Evolutionary conservation across 2,113 vertebrate species (phyloP), one percentile per base, ranked within the genome.

Genomic region (Nymphicus hollandicus): DNA sequence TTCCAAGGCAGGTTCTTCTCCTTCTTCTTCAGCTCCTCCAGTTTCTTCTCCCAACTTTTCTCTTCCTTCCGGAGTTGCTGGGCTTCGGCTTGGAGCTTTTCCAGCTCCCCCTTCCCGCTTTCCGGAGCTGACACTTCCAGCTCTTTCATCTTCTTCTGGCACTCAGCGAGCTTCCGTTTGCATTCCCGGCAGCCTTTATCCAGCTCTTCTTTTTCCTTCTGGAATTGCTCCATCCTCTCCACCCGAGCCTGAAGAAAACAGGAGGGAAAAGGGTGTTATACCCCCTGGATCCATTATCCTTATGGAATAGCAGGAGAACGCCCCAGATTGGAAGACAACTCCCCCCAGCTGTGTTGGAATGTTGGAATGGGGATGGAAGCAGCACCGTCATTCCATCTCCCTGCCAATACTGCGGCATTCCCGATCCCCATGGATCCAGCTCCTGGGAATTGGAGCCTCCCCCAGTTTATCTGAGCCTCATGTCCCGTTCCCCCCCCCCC

Each of bases 1-100:
- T 99, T 99, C 99, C 99, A 99, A 6, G 99, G 98, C 97, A 98
- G 97, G 84, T 96, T 99, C 96, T 98, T 99, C 94, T 98, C 98
- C 86, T 99, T 98, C 63, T 96, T 97, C 31, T 89, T 84, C 88
- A 99, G 86, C 63, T 98, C 98, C 6, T 98, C 98, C 16, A 98
- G 12, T 80, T 98, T 98, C 81, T 97, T 98, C 87, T 98, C 97
- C 95, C 98, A 99, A 1, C 55, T 88, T 8, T 95, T 97, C 85
- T 99, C 98, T 66, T 99, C 98, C 33, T 96, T 98, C 13, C 89
- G 97, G 68, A 99, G 97, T 96, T 98, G 98, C 55, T 98, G 98
- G 0, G 98, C 98, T 81, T 99, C 98, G 0, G 95, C 96, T 92
- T 97, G 98, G 16, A 98, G 95, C 39, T 97, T 97, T 24, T 97